Base-by-base conservation (phyloP, 2,113 vertebrate species). In the Neodon shergylaensis region DNA sequence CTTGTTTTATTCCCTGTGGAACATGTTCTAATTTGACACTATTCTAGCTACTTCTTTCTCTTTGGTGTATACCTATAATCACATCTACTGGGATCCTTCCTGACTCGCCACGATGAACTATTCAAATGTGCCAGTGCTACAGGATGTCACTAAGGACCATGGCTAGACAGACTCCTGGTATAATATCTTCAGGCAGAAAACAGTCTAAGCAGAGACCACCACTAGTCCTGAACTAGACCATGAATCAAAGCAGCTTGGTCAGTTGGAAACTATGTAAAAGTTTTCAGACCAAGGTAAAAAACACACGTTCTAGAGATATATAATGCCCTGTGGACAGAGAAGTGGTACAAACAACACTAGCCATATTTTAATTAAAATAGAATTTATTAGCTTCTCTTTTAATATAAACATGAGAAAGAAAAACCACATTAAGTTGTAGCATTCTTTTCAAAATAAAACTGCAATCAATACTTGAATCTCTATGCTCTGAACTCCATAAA, bases 321-420 rank as follows among this genome's bases (percentile, higher is more conserved):
- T 52, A 58, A 77, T 90, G 70, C 86, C 90, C 58, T 6, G 31
- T 86, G n/a, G 93, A 78, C 3, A n/a, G 81, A 92, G 65, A 84
- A 91, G 21, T 89, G 86, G 79, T 95, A 98, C 66, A 98, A 98
- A 97, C 54, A 97, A 97, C 92, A 97, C 88, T 52, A 85, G 85
- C 63, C 96, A 97, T 96, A 97, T 97, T 95, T 98, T 99, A 99
- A 98, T 99, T 99, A 99, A 99, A 99, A 99, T 99, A 99, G 98
- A 99, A 97, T 99, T 99, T 99, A 99, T 99, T 98, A 99, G 98
- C 98, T 98, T 98, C 98, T 98, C 97, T 98, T 98, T 99, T 98
- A 98, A 98, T 99, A 99, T 98, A 99, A 99, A 99, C 98, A 98
- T 98, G 98, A 99, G 98, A 98, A 99, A 98, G 98, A 98, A 98